These are phyloP conservation scores for Cheirogaleus major DNA, from an alignment of 2,797 vertebrate species.

Conservation along the genomic window DNA sequence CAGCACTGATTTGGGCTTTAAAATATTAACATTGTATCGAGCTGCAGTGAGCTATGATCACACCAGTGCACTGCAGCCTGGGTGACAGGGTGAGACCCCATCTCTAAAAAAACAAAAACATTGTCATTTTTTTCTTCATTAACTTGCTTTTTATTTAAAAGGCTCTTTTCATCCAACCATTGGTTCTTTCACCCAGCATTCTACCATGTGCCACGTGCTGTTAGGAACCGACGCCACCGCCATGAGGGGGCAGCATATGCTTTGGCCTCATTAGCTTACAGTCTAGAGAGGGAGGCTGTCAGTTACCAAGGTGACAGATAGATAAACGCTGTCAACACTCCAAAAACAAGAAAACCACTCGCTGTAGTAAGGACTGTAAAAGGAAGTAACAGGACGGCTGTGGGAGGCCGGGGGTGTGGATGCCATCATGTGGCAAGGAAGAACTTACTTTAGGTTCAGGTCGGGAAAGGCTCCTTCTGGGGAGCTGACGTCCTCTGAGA, in stretches of 20 bases:
- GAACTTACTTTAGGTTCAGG: neutral
- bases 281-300: neutral
- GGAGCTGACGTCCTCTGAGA: neutral
- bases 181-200: neutral
- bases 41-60: neutral
- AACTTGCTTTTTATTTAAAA: slow-evolving; percentile 1
- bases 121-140: neutral
- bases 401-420: neutral
- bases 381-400: neutral
- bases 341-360: neutral
- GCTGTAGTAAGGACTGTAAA: neutral
- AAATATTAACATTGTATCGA: neutral
- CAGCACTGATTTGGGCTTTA: neutral
- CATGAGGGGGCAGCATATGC: rapidly evolving
- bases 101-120: neutral
- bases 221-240: rapidly evolving
- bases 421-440: neutral
- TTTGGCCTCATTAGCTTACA: neutral
- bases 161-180: neutral
- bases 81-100: neutral
- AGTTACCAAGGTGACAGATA: rapidly evolving
- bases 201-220: rapidly evolving
- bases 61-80: too few species aligned
- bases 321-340: neutral
- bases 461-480: neutral